Base-by-base conservation (phyloP, 2,888 invertebrate species). In the Oscheius onirici region DNA sequence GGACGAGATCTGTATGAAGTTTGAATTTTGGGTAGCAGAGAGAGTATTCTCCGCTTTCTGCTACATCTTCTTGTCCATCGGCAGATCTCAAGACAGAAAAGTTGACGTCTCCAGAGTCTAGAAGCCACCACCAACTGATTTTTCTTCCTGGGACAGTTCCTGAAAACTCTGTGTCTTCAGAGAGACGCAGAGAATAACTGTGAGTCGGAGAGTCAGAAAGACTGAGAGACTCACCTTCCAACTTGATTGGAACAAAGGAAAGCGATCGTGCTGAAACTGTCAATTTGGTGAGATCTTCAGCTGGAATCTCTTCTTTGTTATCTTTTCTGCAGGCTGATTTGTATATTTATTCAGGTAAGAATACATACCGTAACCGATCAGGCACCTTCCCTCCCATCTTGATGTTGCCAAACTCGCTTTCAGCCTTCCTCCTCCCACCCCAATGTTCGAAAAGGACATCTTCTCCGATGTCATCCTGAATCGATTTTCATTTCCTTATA, bases 311-410 rank as follows among this genome's bases (percentile, higher is more conserved):
- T 44, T 77, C 77, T 3, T 75, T 68, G 11, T 77, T 73, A 40
- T 81, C 34, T 34, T 8, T 34, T 8, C 34, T 34, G 34, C 34
- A 34, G 8, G 0, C 34, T 52, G n/a, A n/a, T n/a, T n/a, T n/a
- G n/a, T n/a, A n/a, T 10, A 44, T 41, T 28, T 44, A 61, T n/a
- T 41, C n/a, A n/a, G 24, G 8, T 34, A 34, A 11, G 3, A n/a
- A 15, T 20, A 26, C 24, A 10, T 63, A 63, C 63, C 43, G 26
- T 13, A 63, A 26, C 22, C 78, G 78, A 1, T 57, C 76, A 0
- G 83, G 81, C 10, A 83, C 74, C 69, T 81, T 82, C 11, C 84
- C 84, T 24, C 84, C 84, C 77, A 78, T 80, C 13, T 83, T 67
- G 8, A 84, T 80, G 55, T 76, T 74, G 24, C 84, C 84, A 67